Evolutionary conservation across 1,140 invertebrate species (phyloP).

Genomic region (Apis florea): DNA sequence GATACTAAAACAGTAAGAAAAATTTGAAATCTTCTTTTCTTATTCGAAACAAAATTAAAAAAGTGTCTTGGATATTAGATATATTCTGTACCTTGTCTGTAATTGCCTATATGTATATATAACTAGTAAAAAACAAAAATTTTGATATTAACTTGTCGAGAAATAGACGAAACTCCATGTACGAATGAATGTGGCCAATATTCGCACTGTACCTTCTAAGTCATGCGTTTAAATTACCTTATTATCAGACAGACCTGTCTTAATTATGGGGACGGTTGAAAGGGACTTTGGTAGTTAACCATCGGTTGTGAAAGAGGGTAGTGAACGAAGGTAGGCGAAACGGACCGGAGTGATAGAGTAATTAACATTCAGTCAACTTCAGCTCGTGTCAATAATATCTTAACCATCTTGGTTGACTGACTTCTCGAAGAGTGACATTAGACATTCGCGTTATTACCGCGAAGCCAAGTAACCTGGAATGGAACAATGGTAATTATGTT

Average conservation of each 20-base stretch:
- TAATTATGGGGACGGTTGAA: constrained; percentile 61
- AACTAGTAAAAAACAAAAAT: constrained; percentile 44
- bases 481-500: not conserved
- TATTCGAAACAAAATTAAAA: too few species aligned
- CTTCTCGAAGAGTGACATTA: constrained; percentile 22
- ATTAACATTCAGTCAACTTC: constrained; percentile 73
- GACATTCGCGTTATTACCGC: not conserved
- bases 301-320: not conserved
- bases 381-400: constrained; percentile 69
- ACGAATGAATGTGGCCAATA: constrained; percentile 53
- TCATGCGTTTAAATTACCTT: constrained; percentile 75
- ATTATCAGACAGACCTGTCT: constrained; percentile 67
- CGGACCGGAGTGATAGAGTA: constrained; percentile 66
- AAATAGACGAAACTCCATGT: constrained; percentile 52
- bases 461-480: not conserved
- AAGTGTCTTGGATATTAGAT: too few species aligned
- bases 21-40: too few species aligned
- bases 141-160: constrained; percentile 30
- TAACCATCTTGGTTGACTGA: constrained; percentile 54
- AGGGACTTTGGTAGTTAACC: not conserved
- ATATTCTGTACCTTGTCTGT: too few species aligned
- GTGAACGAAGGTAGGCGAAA: constrained; percentile 20
- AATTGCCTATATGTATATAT: not conserved
- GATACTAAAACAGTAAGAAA: too few species aligned
- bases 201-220: constrained; percentile 61